Percentiles rank a stretch among this genome's conserved stretches.
phyloP scores from a whole-genome alignment of 2,113 vertebrate species.

The Trichechus manatus region DNA sequence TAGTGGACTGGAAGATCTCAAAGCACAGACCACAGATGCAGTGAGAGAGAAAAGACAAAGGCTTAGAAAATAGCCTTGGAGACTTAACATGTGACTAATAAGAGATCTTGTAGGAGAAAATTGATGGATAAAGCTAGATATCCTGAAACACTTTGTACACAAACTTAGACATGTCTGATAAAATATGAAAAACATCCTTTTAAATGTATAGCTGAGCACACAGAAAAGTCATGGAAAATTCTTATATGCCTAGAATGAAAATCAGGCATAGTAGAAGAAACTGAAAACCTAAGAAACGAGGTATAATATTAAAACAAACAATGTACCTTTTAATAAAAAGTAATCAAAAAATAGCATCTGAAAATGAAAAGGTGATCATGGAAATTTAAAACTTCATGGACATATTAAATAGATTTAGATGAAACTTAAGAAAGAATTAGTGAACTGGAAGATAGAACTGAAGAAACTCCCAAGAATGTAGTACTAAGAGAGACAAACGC shows the following conservation, averaged over 20 bases:
- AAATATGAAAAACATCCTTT: neutral
- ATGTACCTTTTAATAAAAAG: neutral
- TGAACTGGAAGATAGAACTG: neutral
- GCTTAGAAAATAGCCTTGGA: neutral
- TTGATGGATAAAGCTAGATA: neutral
- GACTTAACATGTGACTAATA: neutral
- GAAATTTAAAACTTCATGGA: neutral
- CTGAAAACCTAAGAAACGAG: neutral
- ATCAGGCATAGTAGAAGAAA: neutral
- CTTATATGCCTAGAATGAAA: neutral
- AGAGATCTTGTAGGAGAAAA: neutral
- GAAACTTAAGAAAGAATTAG: neutral
- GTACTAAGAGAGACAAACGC: neutral
- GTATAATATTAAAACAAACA: neutral
- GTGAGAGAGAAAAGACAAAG: neutral
- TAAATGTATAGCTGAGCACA: neutral
- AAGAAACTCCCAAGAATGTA: neutral
- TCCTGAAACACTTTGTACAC: neutral
- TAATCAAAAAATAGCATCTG: neutral
- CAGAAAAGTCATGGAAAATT: neutral
- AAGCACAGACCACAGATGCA: neutral
- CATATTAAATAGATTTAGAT: neutral
- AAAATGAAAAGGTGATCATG: neutral
- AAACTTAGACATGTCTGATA: neutral
- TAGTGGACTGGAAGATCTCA: neutral